Base-by-base conservation (phyloP, 1,140 invertebrate genomes). In the Drosophila pruinosa region DNA sequence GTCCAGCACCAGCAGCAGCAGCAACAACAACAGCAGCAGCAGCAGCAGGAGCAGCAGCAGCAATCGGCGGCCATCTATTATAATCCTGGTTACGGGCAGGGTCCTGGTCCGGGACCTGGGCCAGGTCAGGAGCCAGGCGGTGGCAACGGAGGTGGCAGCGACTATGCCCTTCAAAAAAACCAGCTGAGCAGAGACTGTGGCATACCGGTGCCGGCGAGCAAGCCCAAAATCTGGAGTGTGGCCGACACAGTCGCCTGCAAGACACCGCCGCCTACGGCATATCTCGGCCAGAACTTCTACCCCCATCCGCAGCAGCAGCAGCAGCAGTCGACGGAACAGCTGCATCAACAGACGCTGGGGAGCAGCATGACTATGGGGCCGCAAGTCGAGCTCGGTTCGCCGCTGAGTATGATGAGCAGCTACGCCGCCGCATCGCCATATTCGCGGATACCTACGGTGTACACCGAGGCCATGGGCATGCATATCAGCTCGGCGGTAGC, bases 161-260 rank as follows among this genome's bases (percentile, higher is more conserved):
- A 96, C 63, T 96, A 96, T 82, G 92, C 93, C 69, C 94, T 94
- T 62, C 77, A 94, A 41, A 91, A 91, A 91, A 91, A 91, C 90
- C 81, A 78, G 85, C 70, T 90, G 71, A 86, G 82, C 89, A 93
- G 94, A 5, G 96, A 96, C 78, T 97, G 96, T 90, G 96, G 96
- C 6, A 95, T 97, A 15, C 96, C 96, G 1, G 94, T 97, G 57
- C 96, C 96, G 19, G 95, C 96, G 34, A 95, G 96, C 47, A 98
- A 99, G 91, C 98, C 98, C n/a, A 98, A 99, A 92, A 99, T 99
- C 82, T 99, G 98, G 98, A 98, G 97, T 6, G 91, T 99, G 74
- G 98, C 98, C 15, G 97, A 99, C 91, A 98, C 97, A 19, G 98
- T 97, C 10, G 98, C 97, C n/a, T 98, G 97, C 91, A 98, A 98